A percentile compares a stretch with the other conserved stretches of the same genome.
Conservation (phyloP, 2,888 invertebrate genomes). For the Morpho achilles region DNA sequence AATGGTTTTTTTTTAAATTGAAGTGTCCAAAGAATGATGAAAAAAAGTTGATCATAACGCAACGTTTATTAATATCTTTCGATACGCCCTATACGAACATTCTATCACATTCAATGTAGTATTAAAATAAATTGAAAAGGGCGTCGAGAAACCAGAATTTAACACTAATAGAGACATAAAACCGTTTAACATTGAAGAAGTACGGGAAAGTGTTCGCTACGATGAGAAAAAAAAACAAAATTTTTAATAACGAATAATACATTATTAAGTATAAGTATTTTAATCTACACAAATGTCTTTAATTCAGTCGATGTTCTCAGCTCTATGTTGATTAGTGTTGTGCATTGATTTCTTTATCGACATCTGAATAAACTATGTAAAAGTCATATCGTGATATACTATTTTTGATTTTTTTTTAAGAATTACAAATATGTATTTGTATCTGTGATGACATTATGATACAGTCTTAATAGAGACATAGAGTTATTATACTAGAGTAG, state of each 20-base stretch:
- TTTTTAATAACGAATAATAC: conserved; percentile 59
- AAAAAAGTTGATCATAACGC: neutral
- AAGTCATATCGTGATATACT: no score
- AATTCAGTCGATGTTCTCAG: conserved; percentile 41
- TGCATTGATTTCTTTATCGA: conserved; percentile 14
- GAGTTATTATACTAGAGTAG: no score
- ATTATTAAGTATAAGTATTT: conserved; percentile 58
- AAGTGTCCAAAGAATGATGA: no score
- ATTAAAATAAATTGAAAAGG: conserved; percentile 26
- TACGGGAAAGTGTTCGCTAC: conserved; percentile 24
- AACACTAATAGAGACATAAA: conserved; percentile 27
- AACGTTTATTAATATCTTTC: neutral
- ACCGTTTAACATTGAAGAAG: conserved; percentile 21
- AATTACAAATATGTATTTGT: no score
- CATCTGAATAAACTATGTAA: no score
- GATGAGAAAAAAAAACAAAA: conserved; percentile 41
- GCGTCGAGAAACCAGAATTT: conserved; percentile 21
- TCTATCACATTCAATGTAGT: conserved; percentile 14
- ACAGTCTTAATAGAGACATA: no score
- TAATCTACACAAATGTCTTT: conserved; percentile 65
- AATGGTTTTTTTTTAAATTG: no score
- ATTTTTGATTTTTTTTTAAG: no score
- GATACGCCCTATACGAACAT: neutral
- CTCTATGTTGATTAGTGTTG: conserved; percentile 34
- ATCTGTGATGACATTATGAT: no score